Evolutionary conservation across 2,113 vertebrate genomes (phyloP).

Genomic region (Pogona vitticeps): DNA sequence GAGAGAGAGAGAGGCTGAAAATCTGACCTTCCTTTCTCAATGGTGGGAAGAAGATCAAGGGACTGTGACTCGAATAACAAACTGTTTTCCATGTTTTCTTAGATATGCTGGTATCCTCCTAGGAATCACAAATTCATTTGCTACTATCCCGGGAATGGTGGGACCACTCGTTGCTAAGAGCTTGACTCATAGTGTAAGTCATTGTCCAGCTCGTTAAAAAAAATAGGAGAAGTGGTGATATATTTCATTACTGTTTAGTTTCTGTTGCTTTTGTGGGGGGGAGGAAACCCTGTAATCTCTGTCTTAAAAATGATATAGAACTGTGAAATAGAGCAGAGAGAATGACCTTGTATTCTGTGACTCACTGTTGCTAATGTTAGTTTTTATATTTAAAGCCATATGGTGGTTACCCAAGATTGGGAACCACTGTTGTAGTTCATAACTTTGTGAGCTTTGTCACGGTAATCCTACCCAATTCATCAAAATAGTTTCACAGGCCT

Average conservation of each 20-base stretch:
- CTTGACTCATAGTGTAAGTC: conserved; percentile 89
- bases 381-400: conserved; percentile 18
- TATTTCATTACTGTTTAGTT: neutral
- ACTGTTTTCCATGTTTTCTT: conserved; percentile 27
- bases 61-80: neutral
- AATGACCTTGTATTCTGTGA: neutral
- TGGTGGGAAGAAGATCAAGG: neutral
- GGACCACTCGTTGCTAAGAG: conserved; percentile 91
- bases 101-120: conserved; percentile 96
- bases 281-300: neutral
- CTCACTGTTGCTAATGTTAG: neutral
- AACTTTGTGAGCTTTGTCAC: neutral
- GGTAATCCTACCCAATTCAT: conserved; percentile 3
- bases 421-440: neutral
- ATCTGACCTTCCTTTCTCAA: neutral
- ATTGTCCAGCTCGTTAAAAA: neutral
- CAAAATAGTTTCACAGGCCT: neutral
- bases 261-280: neutral
- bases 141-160: conserved; percentile 95
- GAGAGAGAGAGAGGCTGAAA: neutral
- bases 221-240: neutral
- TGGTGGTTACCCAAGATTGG: too few relatives aligned
- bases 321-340: neutral
- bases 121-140: conserved; percentile 97
- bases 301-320: neutral